Percentiles rank a stretch among this genome's conserved stretches.
Conservation (phyloP, 2,113 vertebrate genomes). For the Antigone vipio region DNA sequence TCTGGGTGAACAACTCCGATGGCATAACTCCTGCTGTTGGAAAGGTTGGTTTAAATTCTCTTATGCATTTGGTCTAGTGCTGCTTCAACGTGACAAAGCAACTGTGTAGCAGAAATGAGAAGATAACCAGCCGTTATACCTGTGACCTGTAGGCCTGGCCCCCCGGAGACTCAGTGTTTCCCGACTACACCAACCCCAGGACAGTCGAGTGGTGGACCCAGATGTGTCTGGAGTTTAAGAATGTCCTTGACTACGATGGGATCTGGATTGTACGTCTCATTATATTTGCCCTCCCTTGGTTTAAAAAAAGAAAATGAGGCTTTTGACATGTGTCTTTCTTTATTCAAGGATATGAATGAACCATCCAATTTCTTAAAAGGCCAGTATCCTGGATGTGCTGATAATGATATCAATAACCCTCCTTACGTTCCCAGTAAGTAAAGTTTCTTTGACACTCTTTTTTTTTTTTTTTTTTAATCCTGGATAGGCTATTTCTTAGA, state of each 20-base stretch:
- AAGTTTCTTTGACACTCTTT: background rate
- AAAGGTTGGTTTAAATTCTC: slow-evolving; percentile 65
- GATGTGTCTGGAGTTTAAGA: slow-evolving; percentile 76
- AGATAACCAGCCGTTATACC: background rate
- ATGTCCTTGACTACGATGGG: slow-evolving; percentile 83
- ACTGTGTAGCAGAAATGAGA: background rate
- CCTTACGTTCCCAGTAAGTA: slow-evolving; percentile 83
- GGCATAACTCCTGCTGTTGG: slow-evolving; percentile 79
- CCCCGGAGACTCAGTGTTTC: slow-evolving; percentile 80
- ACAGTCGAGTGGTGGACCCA: slow-evolving; percentile 85
- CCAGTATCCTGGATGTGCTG: slow-evolving; percentile 76
- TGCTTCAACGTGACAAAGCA: background rate
- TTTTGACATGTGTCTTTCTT: background rate
- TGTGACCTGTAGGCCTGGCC: slow-evolving; percentile 75
- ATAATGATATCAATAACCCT: slow-evolving; percentile 82
- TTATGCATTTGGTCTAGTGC: background rate
- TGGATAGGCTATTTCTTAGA: background rate
- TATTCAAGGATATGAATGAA: slow-evolving; percentile 88
- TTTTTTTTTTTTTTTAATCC: background rate
- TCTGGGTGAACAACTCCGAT: slow-evolving; percentile 83
- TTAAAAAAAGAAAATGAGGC: background rate
- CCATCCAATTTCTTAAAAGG: slow-evolving; percentile 80
- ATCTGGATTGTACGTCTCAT: slow-evolving; percentile 85
- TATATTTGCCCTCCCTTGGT: background rate
- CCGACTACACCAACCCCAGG: slow-evolving; percentile 80